Base-by-base conservation (phyloP, 2,888 invertebrate genomes). In the Pharmacophagus antenor region DNA sequence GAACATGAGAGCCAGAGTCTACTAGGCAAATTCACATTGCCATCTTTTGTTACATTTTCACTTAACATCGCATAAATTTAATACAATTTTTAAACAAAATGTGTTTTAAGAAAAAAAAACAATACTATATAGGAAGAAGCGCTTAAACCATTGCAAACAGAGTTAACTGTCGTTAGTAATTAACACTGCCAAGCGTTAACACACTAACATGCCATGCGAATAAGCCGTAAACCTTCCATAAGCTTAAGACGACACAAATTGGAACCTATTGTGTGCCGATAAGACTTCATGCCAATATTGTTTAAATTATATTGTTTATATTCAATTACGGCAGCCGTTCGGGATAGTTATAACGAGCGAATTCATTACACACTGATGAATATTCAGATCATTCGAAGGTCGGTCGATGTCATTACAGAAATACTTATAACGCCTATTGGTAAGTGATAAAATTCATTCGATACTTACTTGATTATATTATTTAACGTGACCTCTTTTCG, bases 351-450 rank as follows among this genome's bases (percentile, higher is more conserved):
- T 44, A 59, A 8, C 54, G 37, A 37, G 12, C 47, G 44, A 50
- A 60, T 55, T 51, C 55, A 60, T 60, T 60, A 49, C 18, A 15
- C 22, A 18, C 22, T 50, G 37, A 57, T 60, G 54, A 59, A 62
- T 62, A 62, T 62, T 62, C 59, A 60, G 25, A 31, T n/a, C 12
- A 47, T 18, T 52, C 48, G 55, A 63, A 63, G 63, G 61, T 56
- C 58, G 63, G 56, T 54, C 61, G 56, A 50, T 61, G 58, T 61
- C 61, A 46, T 56, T 57, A 54, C 44, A 48, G 21, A 54, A 18
- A n/a, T 56, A 44, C 42, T 18, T 12, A 4, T 22, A 48, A 22
- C 21, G 17, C 37, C 42, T 41, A 12, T 46, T 18, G 17, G 12
- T 47, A 47, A 58, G 23, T 53, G 49, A 48, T 59, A 25, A 42